Conservation (phyloP, 2,797 vertebrate genomes). For the Alcedo quadribrachys region DNA sequence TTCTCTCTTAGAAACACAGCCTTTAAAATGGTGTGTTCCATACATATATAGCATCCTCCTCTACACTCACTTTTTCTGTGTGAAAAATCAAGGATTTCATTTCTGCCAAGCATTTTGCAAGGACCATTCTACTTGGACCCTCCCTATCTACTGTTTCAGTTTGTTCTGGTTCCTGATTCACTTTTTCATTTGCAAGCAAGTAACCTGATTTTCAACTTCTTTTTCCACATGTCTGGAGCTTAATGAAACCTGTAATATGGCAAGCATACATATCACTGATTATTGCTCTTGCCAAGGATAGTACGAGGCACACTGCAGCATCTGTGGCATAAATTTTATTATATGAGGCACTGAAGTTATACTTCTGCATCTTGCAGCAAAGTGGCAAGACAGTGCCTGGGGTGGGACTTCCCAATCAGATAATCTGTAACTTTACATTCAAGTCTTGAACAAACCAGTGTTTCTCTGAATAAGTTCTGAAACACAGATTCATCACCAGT, state of each 20-base stretch:
- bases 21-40: constrained; percentile 24
- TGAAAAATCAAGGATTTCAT: neutral
- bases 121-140: neutral
- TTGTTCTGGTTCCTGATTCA: neutral
- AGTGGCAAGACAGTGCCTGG: neutral
- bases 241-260: neutral
- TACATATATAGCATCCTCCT: neutral
- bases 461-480: neutral
- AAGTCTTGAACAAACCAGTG: neutral
- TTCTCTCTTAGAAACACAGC: neutral
- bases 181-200: neutral
- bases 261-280: neutral
- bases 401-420: neutral
- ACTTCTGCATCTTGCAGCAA: neutral
- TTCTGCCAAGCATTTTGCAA: neutral
- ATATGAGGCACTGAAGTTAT: neutral
- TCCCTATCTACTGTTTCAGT: neutral
- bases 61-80: neutral
- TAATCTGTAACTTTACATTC: neutral
- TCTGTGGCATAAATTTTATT: neutral
- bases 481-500: neutral
- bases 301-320: neutral
- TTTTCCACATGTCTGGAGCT: neutral
- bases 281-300: neutral
- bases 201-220: neutral